Evolutionary conservation across 35 echinoderm and acorn worm genomes (phyloP).

Genomic region (Ophiothrix spiculata): DNA sequence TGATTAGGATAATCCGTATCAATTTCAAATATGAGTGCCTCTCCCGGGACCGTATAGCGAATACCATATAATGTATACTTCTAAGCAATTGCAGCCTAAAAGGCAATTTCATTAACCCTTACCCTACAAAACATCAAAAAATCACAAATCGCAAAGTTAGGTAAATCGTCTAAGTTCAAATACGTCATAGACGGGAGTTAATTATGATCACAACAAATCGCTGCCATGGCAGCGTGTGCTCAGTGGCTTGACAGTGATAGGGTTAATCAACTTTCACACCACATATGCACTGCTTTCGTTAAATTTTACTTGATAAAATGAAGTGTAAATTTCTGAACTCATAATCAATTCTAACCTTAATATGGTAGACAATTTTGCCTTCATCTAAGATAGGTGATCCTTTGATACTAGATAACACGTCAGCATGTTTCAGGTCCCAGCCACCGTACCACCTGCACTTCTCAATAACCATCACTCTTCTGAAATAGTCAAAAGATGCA

Average conservation of each 20-base stretch:
- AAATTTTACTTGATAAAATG: not conserved
- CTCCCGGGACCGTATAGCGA: too few relatives aligned
- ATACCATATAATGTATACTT: too few relatives aligned
- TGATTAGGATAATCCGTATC: too few relatives aligned
- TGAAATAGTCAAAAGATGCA: constrained; percentile 15
- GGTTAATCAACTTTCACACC: not conserved
- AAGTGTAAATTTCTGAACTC: not conserved
- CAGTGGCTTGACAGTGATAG: too few relatives aligned
- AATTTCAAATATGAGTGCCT: too few relatives aligned
- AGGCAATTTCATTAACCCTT: too few relatives aligned
- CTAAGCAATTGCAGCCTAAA: too few relatives aligned
- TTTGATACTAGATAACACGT: constrained; percentile 57
- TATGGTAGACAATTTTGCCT: constrained; percentile 81
- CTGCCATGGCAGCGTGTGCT: not conserved
- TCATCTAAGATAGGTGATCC: constrained; percentile 48
- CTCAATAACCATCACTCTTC: constrained; percentile 82
- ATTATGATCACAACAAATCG: not conserved
- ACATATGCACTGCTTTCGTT: not conserved
- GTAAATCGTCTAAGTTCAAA: too few relatives aligned
- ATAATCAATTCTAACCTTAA: constrained; percentile 62
- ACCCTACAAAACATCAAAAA: too few relatives aligned
- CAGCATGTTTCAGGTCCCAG: constrained; percentile 87
- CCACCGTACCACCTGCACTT: constrained; percentile 94
- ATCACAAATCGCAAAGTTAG: too few relatives aligned
- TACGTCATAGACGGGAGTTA: not conserved